Base-by-base conservation (phyloP, 2,888 invertebrate genomes). In the Caenorhabditis sp. region DNA sequence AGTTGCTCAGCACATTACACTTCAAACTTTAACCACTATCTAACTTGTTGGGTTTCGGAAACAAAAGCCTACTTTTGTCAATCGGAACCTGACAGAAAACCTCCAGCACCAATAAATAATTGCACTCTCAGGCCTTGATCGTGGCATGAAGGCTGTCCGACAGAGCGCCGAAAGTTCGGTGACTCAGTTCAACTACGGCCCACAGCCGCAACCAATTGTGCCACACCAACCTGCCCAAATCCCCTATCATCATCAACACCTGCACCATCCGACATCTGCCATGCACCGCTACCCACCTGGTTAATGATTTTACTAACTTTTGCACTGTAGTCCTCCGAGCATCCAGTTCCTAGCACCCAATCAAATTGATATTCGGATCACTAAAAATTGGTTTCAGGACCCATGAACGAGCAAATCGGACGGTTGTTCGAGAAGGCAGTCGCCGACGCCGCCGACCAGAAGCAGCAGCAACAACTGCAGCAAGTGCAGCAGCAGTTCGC, bases 401-500 rank as follows among this genome's bases (percentile, higher is more conserved):
- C 88, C 18, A 85, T 88, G 81, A 88, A 88, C 74, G 87, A 88
- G 68, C 87, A 88, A 55, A 70, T 89, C 24, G 86, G 85, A 55
- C 82, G 83, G 28, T 51, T 88, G 58, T 87, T 89, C 70, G 89
- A 88, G 51, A 83, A 85, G 50, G 80, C 83, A 22, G 85, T 80
- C 22, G 84, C 86, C 58, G 86, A 86, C 60, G 84, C 86, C 32
- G 82, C 84, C 32, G 85, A 85, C 22, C 74, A 69, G 47, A 82
- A 79, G 50, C 72, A 72, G 60, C 64, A 61, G 58, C 69, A 72
- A 55, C 61, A 72, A 61, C 60, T 60, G 32, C 71, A 77, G 20
- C 61, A 77, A 47, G 68, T 67, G 26, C 68, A 79, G 40, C 71
- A 79, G 18, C 67, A 71, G 51, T 50, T 71, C 35, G 37, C 55